phyloP scores from a whole-genome alignment of 2,797 vertebrate genomes.

The Premnoplex brunnescens region DNA sequence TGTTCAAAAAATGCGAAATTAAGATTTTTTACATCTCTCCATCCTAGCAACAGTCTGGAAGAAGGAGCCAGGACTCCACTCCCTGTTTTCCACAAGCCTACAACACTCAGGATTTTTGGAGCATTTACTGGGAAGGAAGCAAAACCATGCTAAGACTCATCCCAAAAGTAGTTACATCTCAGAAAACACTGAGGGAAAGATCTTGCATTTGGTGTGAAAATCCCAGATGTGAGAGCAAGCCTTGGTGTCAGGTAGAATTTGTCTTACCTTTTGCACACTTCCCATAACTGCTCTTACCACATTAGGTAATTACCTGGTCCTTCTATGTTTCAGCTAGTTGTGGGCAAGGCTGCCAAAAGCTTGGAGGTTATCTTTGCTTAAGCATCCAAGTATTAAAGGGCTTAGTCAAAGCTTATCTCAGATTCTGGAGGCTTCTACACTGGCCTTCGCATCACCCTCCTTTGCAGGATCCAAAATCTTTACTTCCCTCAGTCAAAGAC shows the following conservation, averaged over 20 bases:
- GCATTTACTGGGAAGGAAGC: neutral
- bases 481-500: neutral
- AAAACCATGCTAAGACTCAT: neutral
- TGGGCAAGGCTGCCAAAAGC: constrained; percentile 43
- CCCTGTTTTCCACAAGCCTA: neutral
- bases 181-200: neutral
- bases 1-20: neutral
- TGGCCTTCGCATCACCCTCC: neutral
- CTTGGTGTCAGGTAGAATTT: constrained; percentile 31
- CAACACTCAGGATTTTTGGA: neutral
- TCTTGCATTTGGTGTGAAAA: neutral
- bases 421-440: constrained; percentile 37
- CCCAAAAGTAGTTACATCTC: neutral
- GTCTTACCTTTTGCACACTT: constrained; percentile 59
- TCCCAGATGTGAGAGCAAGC: neutral
- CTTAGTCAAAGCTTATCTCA: constrained; percentile 57
- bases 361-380: constrained; percentile 51
- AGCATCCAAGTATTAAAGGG: constrained; percentile 26
- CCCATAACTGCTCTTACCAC: constrained; percentile 52
- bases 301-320: constrained; percentile 49
- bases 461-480: neutral
- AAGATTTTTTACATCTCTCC: neutral
- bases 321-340: constrained; percentile 63
- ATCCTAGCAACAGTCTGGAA: neutral
- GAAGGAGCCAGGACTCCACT: neutral